Percentiles rank a stretch among this genome's conserved stretches.
These are phyloP conservation scores for Melanaphis sacchari DNA, from an alignment of 1,140 invertebrate species.

Conservation along the genomic window DNA sequence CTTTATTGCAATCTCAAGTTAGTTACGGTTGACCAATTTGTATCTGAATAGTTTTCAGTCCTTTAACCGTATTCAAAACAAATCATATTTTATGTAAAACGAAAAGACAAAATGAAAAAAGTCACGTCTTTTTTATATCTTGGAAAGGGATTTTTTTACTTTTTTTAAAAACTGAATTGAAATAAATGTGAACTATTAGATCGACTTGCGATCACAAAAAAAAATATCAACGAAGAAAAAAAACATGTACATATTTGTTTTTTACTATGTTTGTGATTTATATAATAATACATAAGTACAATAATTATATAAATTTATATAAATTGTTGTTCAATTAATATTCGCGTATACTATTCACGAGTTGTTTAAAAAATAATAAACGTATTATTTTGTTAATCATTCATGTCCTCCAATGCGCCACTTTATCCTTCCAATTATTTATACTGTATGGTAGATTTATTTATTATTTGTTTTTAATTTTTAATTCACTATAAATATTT, in stretches of 20 bases:
- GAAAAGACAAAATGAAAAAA: not conserved
- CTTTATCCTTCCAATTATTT: slow-evolving; percentile 42
- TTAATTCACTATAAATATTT: not conserved
- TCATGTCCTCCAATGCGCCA: not conserved
- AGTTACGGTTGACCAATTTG: not conserved
- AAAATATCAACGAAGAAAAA: not conserved
- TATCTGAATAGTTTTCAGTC: slow-evolving; percentile 26
- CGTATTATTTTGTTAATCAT: slow-evolving; percentile 5
- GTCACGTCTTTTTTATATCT: not conserved
- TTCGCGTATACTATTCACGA: not conserved
- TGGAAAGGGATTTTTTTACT: not conserved
- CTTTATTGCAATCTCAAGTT: not conserved
- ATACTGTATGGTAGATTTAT: slow-evolving; percentile 11
- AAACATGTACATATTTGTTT: not conserved
- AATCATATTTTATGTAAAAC: slow-evolving; percentile 22
- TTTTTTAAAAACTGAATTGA: not conserved
- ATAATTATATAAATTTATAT: too few relatives aligned
- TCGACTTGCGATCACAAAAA: not conserved
- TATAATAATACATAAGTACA: not conserved
- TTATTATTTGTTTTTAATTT: not conserved
- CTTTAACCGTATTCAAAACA: slow-evolving; percentile 20
- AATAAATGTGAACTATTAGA: not conserved
- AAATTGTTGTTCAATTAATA: slow-evolving; percentile 19
- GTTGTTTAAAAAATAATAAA: not conserved
- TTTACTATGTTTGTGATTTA: not conserved